Base-by-base conservation (phyloP, 1,140 invertebrate species). In the Trichoplusia ni region DNA sequence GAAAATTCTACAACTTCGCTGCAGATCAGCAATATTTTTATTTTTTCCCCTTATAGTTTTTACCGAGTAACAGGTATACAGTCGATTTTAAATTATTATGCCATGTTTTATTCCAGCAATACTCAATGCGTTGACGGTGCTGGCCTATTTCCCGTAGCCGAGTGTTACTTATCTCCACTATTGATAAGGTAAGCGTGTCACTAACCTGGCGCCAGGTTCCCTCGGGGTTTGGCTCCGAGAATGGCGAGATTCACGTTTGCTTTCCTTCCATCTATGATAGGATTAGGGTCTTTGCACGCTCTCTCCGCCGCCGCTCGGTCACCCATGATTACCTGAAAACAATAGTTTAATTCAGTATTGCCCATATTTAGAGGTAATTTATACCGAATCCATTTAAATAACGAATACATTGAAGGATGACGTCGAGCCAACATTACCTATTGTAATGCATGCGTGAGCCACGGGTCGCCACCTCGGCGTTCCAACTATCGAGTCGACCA, bases 241-340 rank as follows among this genome's bases (percentile, higher is more conserved):
- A 99, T 99, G 29, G 98, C 98, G 74, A 99, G 92, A 91, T 99
- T 99, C 19, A 99, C 98, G 91, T 99, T 99, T 19, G 98, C 98
- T 93, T 99, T 99, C 74, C 98, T 94, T 37, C 98, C 98, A 89
- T 99, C 98, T 81, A 99, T 99, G 88, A 99, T 98, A 14, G 98
- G 98, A 91, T 99, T 99, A 8, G 98, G 97, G 81, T 99, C 98
- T 91, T 99, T 98, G 88, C 97, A 98, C 13, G 98, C 98, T 77
- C 97, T 92, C 83, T 99, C 98, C 29, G 98, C 98, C 44, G 97
- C 96, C 35, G 95, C 94, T 79, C 95, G 92, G 84, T 99, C 97
- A 27, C 96, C 95, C 98, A 99, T 99, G 86, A 99, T 99, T 65
- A 99, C 98, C 98, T 99, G 93, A 2, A 81, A 83, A 82, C 72